Evolutionary conservation across 2,797 vertebrate species (phyloP).

Genomic region (Myotis daubentonii): DNA sequence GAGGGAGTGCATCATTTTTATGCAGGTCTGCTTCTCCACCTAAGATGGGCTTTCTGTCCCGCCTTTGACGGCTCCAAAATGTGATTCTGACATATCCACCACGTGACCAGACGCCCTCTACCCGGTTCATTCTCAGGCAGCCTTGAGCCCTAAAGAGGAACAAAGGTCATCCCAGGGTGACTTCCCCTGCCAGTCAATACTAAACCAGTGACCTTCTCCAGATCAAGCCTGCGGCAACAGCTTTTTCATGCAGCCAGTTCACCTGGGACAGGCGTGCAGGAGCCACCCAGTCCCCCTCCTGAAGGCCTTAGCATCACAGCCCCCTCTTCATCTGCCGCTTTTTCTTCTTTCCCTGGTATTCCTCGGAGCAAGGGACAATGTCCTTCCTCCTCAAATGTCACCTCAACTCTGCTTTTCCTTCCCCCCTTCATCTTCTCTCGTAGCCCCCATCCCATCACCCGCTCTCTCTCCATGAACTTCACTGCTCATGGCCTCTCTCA

Average conservation of each 20-base stretch:
- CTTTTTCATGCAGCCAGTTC: neutral
- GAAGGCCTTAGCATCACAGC: neutral
- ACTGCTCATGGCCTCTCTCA: neutral
- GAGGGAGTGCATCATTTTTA: accelerated
- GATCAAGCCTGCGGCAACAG: neutral
- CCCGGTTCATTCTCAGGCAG: conserved; percentile 61
- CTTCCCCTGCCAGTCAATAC: neutral
- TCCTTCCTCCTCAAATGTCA: neutral
- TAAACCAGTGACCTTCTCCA: conserved; percentile 66
- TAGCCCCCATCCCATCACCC: too few relatives aligned
- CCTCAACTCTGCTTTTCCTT: neutral
- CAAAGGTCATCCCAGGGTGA: conserved; percentile 47
- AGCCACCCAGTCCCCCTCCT: neutral
- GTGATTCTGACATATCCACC: neutral
- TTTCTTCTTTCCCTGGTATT: neutral
- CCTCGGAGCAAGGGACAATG: neutral
- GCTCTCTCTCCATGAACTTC: neutral
- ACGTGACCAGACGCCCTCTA: conserved; percentile 5
- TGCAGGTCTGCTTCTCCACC: neutral
- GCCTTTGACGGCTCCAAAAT: neutral
- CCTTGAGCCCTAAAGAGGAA: conserved; percentile 51
- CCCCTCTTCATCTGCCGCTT: neutral
- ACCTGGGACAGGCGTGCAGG: neutral
- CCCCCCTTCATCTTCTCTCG: neutral
- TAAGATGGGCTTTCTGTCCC: neutral